Evolutionary conservation across 2,797 vertebrate genomes (phyloP).

Genomic region (Moxostoma hubbsi): DNA sequence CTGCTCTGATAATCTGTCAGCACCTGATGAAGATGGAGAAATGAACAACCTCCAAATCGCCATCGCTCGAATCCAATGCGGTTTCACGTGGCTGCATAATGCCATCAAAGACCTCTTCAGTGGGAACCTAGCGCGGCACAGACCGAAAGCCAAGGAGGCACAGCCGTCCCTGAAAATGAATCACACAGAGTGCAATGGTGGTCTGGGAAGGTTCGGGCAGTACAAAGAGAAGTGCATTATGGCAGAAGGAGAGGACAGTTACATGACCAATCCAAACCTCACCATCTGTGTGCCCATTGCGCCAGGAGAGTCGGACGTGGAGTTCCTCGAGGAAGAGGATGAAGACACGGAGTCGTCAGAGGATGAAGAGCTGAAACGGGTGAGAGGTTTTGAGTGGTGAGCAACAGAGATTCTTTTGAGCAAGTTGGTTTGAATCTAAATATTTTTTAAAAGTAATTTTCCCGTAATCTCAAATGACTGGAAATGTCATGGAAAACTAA

Average conservation of each 20-base stretch:
- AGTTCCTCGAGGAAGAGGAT: conserved; percentile 85
- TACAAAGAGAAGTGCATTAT: conserved; percentile 73
- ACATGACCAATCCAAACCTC: conserved; percentile 84
- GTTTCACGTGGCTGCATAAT: conserved; percentile 75
- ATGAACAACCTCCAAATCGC: conserved; percentile 98
- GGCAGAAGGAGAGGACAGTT: conserved; percentile 81
- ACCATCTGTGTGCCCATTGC: conserved; percentile 93
- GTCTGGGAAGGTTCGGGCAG: conserved; percentile 70
- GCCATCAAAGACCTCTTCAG: conserved; percentile 75
- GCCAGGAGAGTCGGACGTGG: conserved; percentile 90
- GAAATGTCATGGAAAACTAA: no score
- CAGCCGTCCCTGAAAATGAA: conserved; percentile 71
- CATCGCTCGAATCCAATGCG: conserved; percentile 88
- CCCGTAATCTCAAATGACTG: not conserved
- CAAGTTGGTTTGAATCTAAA: no score
- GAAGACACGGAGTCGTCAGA: conserved; percentile 83
- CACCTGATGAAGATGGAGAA: conserved; percentile 94
- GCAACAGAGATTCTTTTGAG: no score
- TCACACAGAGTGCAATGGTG: conserved; percentile 81
- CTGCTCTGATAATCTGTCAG: conserved; percentile 94
- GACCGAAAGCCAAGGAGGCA: conserved; percentile 71
- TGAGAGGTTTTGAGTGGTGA: conserved; percentile 52
- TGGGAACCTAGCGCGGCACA: conserved; percentile 68
- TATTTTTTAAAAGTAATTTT: not conserved
- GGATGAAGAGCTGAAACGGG: conserved; percentile 75